Conservation (phyloP, 1,140 invertebrate genomes). For the Archegozetes longisetosus region DNA sequence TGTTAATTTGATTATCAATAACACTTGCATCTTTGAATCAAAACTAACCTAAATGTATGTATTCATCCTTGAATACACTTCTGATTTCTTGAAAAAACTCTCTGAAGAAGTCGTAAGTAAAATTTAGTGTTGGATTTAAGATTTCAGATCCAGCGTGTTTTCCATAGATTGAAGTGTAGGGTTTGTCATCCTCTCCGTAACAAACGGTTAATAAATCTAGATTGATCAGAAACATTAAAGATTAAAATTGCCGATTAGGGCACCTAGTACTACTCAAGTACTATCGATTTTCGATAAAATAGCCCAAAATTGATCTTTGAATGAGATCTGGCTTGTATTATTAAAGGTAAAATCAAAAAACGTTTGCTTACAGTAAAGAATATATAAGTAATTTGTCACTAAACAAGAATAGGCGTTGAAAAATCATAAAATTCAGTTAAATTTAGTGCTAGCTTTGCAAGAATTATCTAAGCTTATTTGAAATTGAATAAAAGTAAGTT, state of each 20-base stretch:
- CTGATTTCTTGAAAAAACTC: constrained; percentile 51
- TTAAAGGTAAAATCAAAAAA: no score
- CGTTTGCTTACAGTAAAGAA: no score
- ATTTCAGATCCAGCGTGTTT: no score
- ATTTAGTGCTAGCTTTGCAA: no score
- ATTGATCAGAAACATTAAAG: background rate
- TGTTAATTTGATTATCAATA: background rate
- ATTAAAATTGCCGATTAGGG: background rate
- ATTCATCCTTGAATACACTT: constrained; percentile 51
- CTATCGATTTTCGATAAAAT: background rate
- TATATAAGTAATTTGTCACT: no score
- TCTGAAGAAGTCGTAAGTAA: constrained; percentile 46
- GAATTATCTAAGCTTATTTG: no score
- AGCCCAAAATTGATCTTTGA: background rate
- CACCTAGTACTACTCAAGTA: background rate
- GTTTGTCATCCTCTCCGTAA: constrained; percentile 23
- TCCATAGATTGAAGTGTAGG: no score
- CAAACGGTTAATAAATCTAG: constrained; percentile 25
- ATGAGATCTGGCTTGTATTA: no score
- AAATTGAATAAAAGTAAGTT: no score
- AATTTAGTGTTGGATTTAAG: constrained; percentile 49
- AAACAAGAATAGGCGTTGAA: no score
- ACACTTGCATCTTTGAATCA: background rate
- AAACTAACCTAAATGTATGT: constrained; percentile 53
- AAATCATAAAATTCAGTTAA: no score